A percentile compares a stretch with the other conserved stretches of the same genome.
Evolutionary conservation across 2,113 vertebrate species (phyloP).

Genomic region (Hipposideros armiger): DNA sequence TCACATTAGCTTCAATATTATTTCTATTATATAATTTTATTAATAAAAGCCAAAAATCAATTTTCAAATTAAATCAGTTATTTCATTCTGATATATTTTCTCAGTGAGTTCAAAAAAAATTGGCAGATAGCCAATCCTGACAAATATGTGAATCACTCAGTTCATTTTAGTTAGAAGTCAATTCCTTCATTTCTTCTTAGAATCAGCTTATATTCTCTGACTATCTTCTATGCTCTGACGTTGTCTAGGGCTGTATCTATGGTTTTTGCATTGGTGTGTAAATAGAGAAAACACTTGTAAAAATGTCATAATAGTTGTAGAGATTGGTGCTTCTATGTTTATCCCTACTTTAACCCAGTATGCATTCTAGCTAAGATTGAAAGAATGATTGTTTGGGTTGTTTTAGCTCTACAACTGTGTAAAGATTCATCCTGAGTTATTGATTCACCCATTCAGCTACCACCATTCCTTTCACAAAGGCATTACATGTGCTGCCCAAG

Average conservation of each 20-base stretch:
- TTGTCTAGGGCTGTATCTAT: not conserved
- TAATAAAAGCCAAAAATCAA: not conserved
- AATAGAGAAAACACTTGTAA: not conserved
- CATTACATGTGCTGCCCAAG: not conserved
- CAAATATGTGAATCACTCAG: not conserved
- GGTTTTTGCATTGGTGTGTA: not conserved
- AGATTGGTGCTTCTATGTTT: not conserved
- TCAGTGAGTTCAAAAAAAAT: not conserved
- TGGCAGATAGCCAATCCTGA: not conserved
- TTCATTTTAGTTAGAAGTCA: not conserved
- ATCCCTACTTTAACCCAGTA: not conserved
- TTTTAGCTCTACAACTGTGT: not conserved
- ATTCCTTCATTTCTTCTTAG: not conserved
- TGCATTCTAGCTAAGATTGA: constrained; percentile 8
- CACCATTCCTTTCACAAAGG: not conserved
- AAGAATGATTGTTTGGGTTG: not conserved
- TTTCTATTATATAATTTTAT: not conserved
- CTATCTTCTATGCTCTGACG: not conserved
- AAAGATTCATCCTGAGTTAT: not conserved
- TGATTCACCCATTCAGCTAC: not conserved
- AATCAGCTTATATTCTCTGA: not conserved
- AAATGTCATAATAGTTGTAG: not conserved
- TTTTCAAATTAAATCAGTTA: constrained; percentile 26
- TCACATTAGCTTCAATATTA: not conserved
- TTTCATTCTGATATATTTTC: not conserved